Conservation (phyloP, 2,113 vertebrate genomes). For the Periophthalmus modestus region DNA sequence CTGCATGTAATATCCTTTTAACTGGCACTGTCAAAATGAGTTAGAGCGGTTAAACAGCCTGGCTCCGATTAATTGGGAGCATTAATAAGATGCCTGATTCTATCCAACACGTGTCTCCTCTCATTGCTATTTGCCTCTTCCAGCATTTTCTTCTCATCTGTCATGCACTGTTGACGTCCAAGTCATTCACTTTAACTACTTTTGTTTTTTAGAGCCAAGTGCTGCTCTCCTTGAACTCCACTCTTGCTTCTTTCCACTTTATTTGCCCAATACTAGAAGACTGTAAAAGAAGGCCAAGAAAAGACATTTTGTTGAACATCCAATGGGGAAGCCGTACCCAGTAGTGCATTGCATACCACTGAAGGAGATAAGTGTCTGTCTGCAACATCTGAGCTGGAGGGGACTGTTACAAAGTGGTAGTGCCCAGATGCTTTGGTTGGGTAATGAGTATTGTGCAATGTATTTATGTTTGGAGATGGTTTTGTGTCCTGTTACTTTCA, state of each 20-base stretch:
- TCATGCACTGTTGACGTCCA: conserved; percentile 23
- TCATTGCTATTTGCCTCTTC: conserved; percentile 31
- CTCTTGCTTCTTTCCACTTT: conserved; percentile 40
- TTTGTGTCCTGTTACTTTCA: conserved; percentile 48
- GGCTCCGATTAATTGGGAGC: conserved; percentile 9
- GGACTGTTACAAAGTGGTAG: not conserved
- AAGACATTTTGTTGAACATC: conserved; percentile 60
- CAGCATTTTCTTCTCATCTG: conserved; percentile 47
- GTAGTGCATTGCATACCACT: conserved; percentile 39
- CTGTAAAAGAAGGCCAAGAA: conserved; percentile 42
- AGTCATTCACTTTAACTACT: conserved; percentile 45
- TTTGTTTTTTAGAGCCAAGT: conserved; percentile 54
- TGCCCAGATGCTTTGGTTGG: conserved; percentile 10
- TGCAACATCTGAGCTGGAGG: conserved; percentile 29
- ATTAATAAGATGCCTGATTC: conserved; percentile 37
- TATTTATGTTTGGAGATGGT: not conserved
- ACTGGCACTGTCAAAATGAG: conserved; percentile 40
- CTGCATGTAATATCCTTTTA: conserved; percentile 34
- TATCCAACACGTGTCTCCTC: conserved; percentile 34
- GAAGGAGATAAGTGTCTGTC: conserved; percentile 51
- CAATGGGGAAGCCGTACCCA: conserved; percentile 50
- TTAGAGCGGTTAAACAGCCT: conserved; percentile 23
- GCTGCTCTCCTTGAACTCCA: conserved; percentile 41
- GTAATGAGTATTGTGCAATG: conserved; percentile 17
- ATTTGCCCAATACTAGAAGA: conserved; percentile 49